Percentiles rank a stretch among this genome's conserved stretches.
phyloP scores from a whole-genome alignment of 2,888 invertebrate genomes.

The Biston betularia region DNA sequence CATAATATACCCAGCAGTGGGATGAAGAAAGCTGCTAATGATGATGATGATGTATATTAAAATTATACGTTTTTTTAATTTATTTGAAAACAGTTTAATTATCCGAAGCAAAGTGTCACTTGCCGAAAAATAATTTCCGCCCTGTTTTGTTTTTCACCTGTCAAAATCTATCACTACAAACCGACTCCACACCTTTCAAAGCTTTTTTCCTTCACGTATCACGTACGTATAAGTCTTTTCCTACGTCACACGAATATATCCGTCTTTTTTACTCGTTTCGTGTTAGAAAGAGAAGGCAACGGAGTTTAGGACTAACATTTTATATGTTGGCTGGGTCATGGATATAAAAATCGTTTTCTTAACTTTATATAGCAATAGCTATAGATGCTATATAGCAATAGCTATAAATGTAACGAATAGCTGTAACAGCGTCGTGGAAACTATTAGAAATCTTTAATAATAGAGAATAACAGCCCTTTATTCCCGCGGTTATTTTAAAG shows the following conservation, averaged over 20 bases:
- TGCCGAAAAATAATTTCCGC: neutral
- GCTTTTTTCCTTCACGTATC: constrained; percentile 62
- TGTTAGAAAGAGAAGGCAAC: constrained; percentile 61
- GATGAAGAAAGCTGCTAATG: no score
- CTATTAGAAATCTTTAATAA: constrained; percentile 79
- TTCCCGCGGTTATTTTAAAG: constrained; percentile 60
- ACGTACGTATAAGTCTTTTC: constrained; percentile 68
- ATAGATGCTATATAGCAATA: constrained; percentile 58
- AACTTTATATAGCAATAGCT: constrained; percentile 60
- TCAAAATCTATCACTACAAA: constrained; percentile 27
- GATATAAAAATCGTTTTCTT: constrained; percentile 85
- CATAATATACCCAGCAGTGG: no score
- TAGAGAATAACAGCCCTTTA: constrained; percentile 70
- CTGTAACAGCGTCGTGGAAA: constrained; percentile 58
- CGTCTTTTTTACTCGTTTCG: constrained; percentile 62
- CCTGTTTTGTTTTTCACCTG: constrained; percentile 17
- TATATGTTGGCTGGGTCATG: constrained; percentile 86
- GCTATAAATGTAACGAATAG: constrained; percentile 54
- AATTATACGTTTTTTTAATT: no score
- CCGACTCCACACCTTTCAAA: constrained; percentile 61
- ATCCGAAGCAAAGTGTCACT: neutral
- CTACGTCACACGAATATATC: constrained; percentile 74
- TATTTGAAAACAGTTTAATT: no score
- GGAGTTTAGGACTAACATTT: constrained; percentile 84
- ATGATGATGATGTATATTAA: no score